Conservation (phyloP, 1,140 invertebrate genomes). For the Drosophila rufa region DNA sequence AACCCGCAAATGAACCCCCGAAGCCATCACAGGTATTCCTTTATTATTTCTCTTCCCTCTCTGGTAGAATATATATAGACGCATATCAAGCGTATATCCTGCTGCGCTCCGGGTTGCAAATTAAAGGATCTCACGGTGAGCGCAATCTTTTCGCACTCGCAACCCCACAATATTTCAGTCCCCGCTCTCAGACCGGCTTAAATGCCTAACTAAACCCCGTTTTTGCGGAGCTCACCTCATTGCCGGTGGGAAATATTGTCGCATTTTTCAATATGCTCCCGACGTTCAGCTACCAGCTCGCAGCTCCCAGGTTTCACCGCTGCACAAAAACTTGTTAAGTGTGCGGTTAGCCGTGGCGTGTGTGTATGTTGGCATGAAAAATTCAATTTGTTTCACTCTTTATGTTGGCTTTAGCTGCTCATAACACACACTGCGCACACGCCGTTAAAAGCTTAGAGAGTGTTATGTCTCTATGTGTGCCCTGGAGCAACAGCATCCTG, state of each 20-base stretch:
- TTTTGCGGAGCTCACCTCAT: conserved; percentile 30
- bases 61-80: background rate
- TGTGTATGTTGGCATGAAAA: conserved; percentile 54
- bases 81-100: conserved; percentile 10
- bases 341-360: conserved; percentile 57
- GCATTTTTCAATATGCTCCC: conserved; percentile 75
- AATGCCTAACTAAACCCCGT: conserved; percentile 20
- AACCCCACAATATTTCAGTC: conserved; percentile 50
- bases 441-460: conserved; percentile 63
- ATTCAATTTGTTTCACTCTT: conserved; percentile 81
- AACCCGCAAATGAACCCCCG: conserved; percentile 60
- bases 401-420: conserved; percentile 73
- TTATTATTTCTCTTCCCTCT: conserved; percentile 15
- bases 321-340: conserved; percentile 78
- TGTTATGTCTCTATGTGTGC: conserved; percentile 12
- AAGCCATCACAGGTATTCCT: conserved; percentile 59
- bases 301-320: conserved; percentile 13
- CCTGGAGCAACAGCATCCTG: conserved; percentile 8
- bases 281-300: background rate
- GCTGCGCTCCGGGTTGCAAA: conserved; percentile 37
- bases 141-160: conserved; percentile 42
- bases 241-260: conserved; percentile 71
- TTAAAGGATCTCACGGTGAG: conserved; percentile 34
- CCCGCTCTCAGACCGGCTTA: conserved; percentile 25
- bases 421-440: conserved; percentile 40